Conservation (phyloP, 2,888 invertebrate genomes). For the Aradus depressus region DNA sequence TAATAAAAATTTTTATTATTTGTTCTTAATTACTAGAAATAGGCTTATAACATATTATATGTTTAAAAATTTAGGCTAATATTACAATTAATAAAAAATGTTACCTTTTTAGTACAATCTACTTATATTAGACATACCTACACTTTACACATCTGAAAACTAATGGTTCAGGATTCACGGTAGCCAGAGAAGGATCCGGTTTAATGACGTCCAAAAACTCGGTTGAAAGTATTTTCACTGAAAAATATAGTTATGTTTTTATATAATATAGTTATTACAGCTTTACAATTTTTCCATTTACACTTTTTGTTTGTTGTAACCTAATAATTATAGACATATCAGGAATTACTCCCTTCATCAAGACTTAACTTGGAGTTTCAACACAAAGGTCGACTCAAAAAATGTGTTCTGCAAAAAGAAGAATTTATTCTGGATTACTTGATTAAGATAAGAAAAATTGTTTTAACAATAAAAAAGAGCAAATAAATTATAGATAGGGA, state of each 20-base stretch:
- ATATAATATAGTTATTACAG: not conserved
- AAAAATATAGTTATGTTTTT: conserved; percentile 18
- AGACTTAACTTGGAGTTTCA: no score
- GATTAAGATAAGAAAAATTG: no score
- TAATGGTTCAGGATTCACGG: conserved; percentile 66
- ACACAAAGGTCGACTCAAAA: no score
- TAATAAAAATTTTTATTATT: conserved; percentile 2
- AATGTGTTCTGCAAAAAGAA: no score
- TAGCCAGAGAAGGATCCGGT: conserved; percentile 63
- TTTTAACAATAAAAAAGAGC: no score
- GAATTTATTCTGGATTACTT: no score
- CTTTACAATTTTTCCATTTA: no score
- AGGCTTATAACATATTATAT: not conserved
- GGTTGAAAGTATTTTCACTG: conserved; percentile 72
- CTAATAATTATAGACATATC: no score
- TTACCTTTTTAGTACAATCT: not conserved
- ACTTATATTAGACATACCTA: conserved; percentile 37
- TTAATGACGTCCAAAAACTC: conserved; percentile 64
- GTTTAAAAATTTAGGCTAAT: not conserved
- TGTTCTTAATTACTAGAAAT: not conserved
- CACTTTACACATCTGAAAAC: conserved; percentile 77
- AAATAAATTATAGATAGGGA: no score
- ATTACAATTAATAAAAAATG: not conserved
- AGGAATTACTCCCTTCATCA: no score
- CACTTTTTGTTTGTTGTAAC: no score